Percentiles rank a stretch among this genome's conserved stretches.
Conservation (phyloP, 2,113 vertebrate genomes). For the Taxidea taxus region DNA sequence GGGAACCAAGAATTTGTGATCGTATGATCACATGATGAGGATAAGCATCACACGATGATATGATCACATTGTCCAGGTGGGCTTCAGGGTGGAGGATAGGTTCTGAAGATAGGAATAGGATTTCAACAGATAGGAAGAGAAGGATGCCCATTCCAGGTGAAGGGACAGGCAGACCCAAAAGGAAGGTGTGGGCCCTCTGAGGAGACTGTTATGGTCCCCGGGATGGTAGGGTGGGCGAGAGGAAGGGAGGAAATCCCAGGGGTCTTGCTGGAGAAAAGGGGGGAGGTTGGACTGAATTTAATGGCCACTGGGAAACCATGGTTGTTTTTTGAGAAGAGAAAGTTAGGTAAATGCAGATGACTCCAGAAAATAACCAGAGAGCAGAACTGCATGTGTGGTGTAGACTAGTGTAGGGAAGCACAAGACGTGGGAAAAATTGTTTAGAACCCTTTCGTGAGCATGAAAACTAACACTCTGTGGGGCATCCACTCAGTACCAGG, state of each 20-base stretch:
- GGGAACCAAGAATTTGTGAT: background rate
- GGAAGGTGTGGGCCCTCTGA: background rate
- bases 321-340: background rate
- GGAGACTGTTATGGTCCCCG: background rate
- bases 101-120: background rate
- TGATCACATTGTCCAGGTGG: background rate
- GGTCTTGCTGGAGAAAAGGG: background rate
- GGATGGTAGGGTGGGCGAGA: fast-evolving
- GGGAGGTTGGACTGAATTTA: background rate
- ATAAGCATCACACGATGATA: no score
- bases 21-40: background rate
- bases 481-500: background rate
- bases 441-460: no score
- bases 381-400: background rate
- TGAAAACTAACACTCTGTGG: background rate
- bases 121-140: background rate
- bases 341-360: background rate
- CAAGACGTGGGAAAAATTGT: background rate
- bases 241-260: background rate
- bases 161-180: background rate
- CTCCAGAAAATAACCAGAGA: background rate
- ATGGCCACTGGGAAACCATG: background rate
- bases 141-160: background rate
- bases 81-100: background rate
- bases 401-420: background rate